Evolutionary conservation across 2,888 invertebrate species (phyloP), one percentile per base, ranked within the genome.

Genomic region (Trissolcus japonicus): DNA sequence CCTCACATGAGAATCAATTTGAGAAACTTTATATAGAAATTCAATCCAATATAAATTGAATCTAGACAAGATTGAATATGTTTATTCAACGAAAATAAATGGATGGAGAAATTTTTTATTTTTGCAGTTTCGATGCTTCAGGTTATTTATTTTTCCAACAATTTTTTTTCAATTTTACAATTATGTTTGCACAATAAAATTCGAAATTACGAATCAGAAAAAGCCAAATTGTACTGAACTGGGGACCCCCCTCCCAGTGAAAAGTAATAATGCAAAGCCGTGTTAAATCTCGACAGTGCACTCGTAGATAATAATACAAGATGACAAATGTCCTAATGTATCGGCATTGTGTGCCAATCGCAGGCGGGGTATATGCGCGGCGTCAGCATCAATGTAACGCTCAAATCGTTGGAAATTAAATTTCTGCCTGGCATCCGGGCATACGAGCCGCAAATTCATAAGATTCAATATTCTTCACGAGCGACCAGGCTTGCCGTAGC

Each of bases 391-490:
- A 53, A 63, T 69, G 63, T 76, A 65, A 69, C 35, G 69, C 59
- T 62, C 81, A 84, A 86, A 84, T 84, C 82, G 84, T 83, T 81
- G 83, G 81, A 85, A 87, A 86, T 86, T 85, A 86, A 86, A 85
- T 87, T 88, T 86, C 84, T 85, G 82, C 80, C 79, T 80, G 79
- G 76, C 67, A 80, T 66, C 62, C 59, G 69, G 66, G 69, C 78
- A 75, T 62, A 73, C 66, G 79, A 78, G 79, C 82, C 84, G 83
- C 83, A 85, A 86, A 87, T 87, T 87, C 86, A 87, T 88, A 88
- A 88, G 86, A 88, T 88, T 87, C 86, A 87, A 88, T 87, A 88
- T 87, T 84, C 85, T 82, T 82, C 80, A 80, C 69, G 71, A 79
- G 80, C 80, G 73, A 80, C 79, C 79, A 65, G 59, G 59, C 69